Conservation (phyloP, 1,140 invertebrate species). For the Diprion similis region DNA sequence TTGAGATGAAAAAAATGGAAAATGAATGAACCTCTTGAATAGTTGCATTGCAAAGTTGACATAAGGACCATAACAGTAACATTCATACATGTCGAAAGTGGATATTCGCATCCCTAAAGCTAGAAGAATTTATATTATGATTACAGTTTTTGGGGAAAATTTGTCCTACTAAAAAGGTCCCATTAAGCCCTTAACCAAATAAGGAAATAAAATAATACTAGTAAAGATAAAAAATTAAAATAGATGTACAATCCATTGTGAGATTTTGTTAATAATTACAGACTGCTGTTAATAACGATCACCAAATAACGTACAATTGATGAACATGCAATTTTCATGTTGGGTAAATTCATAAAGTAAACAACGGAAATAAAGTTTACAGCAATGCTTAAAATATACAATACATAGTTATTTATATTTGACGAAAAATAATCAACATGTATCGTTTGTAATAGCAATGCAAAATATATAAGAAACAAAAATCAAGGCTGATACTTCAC, state of each 20-base stretch:
- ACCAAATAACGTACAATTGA: not conserved
- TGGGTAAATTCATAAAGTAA: not conserved
- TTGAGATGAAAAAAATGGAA: too few species aligned
- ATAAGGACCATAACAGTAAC: too few species aligned
- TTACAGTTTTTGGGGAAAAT: not conserved
- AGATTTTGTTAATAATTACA: constrained; percentile 11
- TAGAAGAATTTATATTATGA: not conserved
- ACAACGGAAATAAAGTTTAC: too few species aligned
- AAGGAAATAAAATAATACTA: constrained; percentile 1
- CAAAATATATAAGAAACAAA: not conserved
- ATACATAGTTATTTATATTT: not conserved
- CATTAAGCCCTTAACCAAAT: not conserved
- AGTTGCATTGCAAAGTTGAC: too few species aligned
- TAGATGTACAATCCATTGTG: constrained; percentile 1
- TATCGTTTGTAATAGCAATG: not conserved
- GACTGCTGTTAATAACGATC: not conserved
- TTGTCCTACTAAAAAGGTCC: not conserved
- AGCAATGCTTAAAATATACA: too few species aligned
- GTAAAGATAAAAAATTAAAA: constrained; percentile 8
- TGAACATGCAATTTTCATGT: not conserved
- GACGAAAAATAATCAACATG: not conserved
- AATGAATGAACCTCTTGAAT: too few species aligned
- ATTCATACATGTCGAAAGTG: too few species aligned
- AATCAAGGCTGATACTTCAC: too few species aligned
- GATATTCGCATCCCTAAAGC: not conserved